Evolutionary conservation across 1,140 invertebrate species (phyloP), one percentile per base, ranked within the genome.

Genomic region (Drosophila nasuta): DNA sequence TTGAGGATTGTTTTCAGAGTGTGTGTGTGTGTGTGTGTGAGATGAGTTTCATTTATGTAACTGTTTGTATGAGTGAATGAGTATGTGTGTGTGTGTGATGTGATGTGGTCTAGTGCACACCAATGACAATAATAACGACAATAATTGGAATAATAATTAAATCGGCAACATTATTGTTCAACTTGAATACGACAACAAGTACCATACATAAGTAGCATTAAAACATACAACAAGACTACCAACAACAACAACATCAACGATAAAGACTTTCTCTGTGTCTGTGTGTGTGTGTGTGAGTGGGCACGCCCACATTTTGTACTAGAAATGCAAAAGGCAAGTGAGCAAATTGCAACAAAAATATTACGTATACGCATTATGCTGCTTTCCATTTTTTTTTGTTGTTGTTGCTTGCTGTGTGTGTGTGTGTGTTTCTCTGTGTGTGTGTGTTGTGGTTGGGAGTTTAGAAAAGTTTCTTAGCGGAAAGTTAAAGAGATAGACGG

Each of bases 41-140:
- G 35, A 38, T 38, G 35, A 38, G 35, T 33, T 25, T 25, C 20
- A 25, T 25, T 33, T 8, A 33, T 33, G 33, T 33, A 5, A 6
- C 33, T 33, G 33, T 33, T 5, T 38, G 35, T 38, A 38, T 38
- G 30, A 49, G 57, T 54, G 56, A 33, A 3, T 46, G 66, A 5
- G 25, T 67, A 59, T 38, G 7, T 52, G 67, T 62, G 11, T 56
- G 33, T 56, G 30, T 73, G 67, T 67, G 78, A 45, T 69, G 71
- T 74, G 62, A 48, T 76, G 69, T 69, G 82, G 82, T 79, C 75
- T 81, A 82, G 83, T 86, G 82, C 82, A 81, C 75, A 86, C 81
- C 82, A 86, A 83, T 86, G 79, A 74, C 71, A 86, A 82, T 87
- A 82, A 82, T 80, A 82, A 66, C 78, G 79, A 79, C 48, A 41